Conservation (phyloP, 2,797 vertebrate genomes). For the Mormyrops attenuatus region DNA sequence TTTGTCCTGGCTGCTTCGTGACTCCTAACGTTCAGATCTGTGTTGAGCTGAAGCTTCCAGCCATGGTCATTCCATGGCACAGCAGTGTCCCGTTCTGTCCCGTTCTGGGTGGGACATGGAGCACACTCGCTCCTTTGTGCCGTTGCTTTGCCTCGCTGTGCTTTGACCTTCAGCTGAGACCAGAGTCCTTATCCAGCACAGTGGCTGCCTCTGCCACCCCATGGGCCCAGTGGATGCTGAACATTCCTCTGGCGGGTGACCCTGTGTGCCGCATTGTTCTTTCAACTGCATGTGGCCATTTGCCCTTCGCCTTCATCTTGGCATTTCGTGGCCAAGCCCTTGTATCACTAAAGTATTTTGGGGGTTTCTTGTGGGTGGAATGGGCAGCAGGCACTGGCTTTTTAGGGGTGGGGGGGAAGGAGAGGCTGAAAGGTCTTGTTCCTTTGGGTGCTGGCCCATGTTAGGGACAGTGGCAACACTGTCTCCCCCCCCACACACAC, state of each 20-base stretch:
- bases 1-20: background rate
- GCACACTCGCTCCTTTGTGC: background rate
- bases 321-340: background rate
- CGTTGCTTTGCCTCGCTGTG: background rate
- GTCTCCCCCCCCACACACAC: background rate
- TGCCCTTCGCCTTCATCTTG: background rate
- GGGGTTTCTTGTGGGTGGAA: background rate
- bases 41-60: background rate
- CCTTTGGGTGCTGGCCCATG: background rate
- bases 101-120: background rate
- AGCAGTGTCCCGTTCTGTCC: background rate
- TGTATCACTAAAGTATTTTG: background rate
- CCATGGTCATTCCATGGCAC: constrained; percentile 17
- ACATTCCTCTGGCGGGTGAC: constrained; percentile 40
- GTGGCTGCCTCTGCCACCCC: constrained; percentile 28
- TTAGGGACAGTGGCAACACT: background rate
- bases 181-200: constrained; percentile 27
- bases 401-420: background rate
- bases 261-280: constrained; percentile 33
- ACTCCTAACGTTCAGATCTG: background rate
- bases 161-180: constrained; percentile 17
- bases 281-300: background rate
- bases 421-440: background rate
- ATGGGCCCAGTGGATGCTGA: constrained; percentile 43
- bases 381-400: background rate